Evolutionary conservation across 2,797 vertebrate species (phyloP), one percentile per base, ranked within the genome.

Genomic region (Anguilla pacifica): DNA sequence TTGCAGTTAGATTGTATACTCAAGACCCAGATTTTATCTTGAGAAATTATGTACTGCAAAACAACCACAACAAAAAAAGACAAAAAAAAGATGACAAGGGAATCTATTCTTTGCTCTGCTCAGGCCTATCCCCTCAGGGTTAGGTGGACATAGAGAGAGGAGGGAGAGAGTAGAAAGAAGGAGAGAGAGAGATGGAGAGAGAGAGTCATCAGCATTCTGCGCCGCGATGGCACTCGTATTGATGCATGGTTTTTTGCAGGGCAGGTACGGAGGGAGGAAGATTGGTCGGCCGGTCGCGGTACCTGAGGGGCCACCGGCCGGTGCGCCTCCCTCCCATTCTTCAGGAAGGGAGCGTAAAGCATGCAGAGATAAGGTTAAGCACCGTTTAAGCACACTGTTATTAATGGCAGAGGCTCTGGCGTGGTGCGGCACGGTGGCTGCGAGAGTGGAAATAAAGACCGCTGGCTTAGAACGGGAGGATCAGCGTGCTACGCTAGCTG

Each of bases 351-450:
- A 92, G 92, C 92, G 93, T 95, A 93, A 95, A 95, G 91, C 93
- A 94, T 91, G 90, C 89, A 93, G 90, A 94, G 93, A 95, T 95
- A 95, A 95, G 93, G 94, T 93, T 94, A 95, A 95, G 92, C 91
- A 92, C 92, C 92, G 93, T 95, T 95, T 94, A 95, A 94, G 92
- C 92, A 94, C 92, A 92, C 92, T 90, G 93, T 95, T 95, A 95
- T 94, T 94, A 96, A 95, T 96, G 93, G 92, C 90, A 90, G 89
- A 91, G 90, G 89, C 92, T 93, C 70, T 74, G 70, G 28, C 70
- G 17, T 35, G 19, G 49, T 59, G 49, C 39, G 11, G 49, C 83
- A 17, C 70, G n/a, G 72, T 49, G 0, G 70, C 83, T 57, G 74
- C 39, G 31, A 88, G 17, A n/a, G 79, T 10, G 79, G 79, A 13